phyloP scores from a whole-genome alignment of 1,140 invertebrate species.

The Habropoda laboriosa region DNA sequence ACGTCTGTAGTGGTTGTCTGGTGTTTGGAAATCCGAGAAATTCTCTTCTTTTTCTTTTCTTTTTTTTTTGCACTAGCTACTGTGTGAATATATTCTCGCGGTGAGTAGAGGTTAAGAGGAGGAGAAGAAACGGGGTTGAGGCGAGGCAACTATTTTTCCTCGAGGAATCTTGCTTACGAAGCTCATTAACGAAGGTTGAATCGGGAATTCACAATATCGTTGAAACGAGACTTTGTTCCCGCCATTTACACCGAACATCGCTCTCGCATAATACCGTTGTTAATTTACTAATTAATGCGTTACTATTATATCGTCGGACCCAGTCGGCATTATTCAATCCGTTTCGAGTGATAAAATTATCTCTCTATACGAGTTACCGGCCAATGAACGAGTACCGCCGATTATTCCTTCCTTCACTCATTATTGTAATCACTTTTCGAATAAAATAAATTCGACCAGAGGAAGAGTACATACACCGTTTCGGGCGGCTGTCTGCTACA shows the following conservation, averaged over 20 bases:
- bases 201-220: neutral
- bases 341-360: conserved; percentile 26
- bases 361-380: neutral
- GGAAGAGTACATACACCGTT: neutral
- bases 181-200: neutral
- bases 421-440: conserved; percentile 11
- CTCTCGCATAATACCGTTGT: neutral
- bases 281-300: conserved; percentile 44
- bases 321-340: conserved; percentile 8
- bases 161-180: neutral
- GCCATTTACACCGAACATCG: neutral
- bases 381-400: neutral
- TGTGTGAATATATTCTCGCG: too few relatives aligned
- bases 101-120: neutral
- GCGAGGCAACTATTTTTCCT: neutral
- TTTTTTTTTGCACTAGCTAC: too few relatives aligned
- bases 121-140: neutral
- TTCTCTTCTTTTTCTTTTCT: too few relatives aligned
- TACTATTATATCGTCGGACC: neutral
- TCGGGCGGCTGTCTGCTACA: neutral
- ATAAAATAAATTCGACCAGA: neutral
- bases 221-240: neutral
- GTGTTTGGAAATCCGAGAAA: neutral
- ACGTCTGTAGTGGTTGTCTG: neutral
- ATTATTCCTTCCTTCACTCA: conserved; percentile 7